These are phyloP conservation scores for Brachyopa scutellaris DNA, from an alignment of 2,888 invertebrate genomes.

Conservation along the genomic window DNA sequence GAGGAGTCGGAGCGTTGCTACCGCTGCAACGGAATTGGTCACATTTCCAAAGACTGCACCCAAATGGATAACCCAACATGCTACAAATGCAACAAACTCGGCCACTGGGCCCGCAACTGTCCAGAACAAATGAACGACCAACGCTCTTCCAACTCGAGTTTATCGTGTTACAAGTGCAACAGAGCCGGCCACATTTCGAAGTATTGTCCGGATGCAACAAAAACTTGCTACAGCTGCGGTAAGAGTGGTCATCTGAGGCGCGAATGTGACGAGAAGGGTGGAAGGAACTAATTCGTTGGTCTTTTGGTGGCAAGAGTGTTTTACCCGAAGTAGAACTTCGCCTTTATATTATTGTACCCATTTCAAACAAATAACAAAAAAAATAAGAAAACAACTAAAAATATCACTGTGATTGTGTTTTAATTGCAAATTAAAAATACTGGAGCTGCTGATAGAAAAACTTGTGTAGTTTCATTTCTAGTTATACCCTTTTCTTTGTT, in stretches of 20 bases:
- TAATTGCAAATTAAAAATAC: conserved; percentile 82
- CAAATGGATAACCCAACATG: conserved; percentile 90
- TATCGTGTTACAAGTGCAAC: conserved; percentile 96
- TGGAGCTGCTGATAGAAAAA: conserved; percentile 82
- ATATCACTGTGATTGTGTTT: conserved; percentile 82
- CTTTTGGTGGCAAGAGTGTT: conserved; percentile 68
- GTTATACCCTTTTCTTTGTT: conserved; percentile 2
- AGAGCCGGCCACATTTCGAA: conserved; percentile 96
- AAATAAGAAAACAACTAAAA: conserved; percentile 76
- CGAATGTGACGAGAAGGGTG: conserved; percentile 91
- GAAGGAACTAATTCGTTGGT: conserved; percentile 79
- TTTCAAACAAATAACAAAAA: conserved; percentile 74
- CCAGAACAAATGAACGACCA: conserved; percentile 85
- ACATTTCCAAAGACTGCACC: conserved; percentile 96
- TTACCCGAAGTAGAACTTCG: conserved; percentile 73
- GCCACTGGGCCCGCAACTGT: conserved; percentile 96
- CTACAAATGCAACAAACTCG: conserved; percentile 93
- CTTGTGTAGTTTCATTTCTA: conserved; percentile 73
- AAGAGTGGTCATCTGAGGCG: conserved; percentile 95
- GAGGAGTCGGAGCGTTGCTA: conserved; percentile 95
- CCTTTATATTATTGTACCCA: conserved; percentile 73
- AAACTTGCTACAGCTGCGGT: conserved; percentile 96
- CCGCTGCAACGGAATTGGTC: conserved; percentile 87
- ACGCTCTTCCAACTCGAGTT: conserved; percentile 79
- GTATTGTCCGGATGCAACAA: conserved; percentile 91